Evolutionary conservation across 2,113 vertebrate species (phyloP), one percentile per base, ranked within the genome.

Genomic region (Corvus moneduloides): DNA sequence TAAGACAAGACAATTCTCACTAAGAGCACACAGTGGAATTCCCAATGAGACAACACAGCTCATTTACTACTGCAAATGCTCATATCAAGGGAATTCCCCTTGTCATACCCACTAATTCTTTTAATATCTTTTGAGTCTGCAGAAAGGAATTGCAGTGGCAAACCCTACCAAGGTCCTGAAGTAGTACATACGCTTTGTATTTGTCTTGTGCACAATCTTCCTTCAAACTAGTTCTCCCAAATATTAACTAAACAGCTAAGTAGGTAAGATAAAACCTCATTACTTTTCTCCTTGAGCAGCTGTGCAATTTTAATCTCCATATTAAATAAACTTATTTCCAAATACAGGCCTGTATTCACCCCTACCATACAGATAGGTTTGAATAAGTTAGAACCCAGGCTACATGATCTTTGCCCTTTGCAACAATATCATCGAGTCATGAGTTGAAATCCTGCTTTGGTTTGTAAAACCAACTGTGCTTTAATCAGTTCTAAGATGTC

Each of bases 251-350:
- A 94, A 82, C 28, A 86, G 51, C 17, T 67, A 55, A 71, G 52
- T 13, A 85, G 33, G 14, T 41, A 93, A 72, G 43, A 72, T 8
- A 76, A 86, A 73, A 87, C 26, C 30, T 90, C 68, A 90, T 16
- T 26, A 28, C 9, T 94, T 85, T 85, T 76, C 44, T 87, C 80
- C 67, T 82, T 67, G 35, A 94, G 48, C 63, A 96, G 64, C 78
- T 85, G 75, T 64, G 63, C 59, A 84, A 67, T 48, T 77, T 78
- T 84, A n/a, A 84, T 59, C 67, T 72, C 52, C 63, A 77, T 33
- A 80, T 66, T 69, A 74, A 88, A 69, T 18, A 68, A 52, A 88
- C 2, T 17, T 48, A 41, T 71, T 87, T 88, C 73, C 61, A 93
- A 88, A 86, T n/a, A 24, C 12, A 81, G 48, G 27, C 24, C 81